Evolutionary conservation across 2,113 vertebrate genomes (phyloP), one percentile per base, ranked within the genome.

Genomic region (Albula glossodonta): DNA sequence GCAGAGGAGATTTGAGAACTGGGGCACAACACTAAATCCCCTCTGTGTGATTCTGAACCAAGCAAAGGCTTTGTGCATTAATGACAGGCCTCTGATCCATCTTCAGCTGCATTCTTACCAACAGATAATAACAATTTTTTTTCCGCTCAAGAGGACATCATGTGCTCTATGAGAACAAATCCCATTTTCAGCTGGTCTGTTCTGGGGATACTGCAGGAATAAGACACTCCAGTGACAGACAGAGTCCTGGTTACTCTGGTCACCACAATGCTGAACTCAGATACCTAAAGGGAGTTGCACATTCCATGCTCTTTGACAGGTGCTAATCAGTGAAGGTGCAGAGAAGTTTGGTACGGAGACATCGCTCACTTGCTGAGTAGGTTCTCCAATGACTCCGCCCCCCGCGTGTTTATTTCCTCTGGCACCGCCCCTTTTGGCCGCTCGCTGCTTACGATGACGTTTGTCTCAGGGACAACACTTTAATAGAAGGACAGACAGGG

Each of bases 381-480:
- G 91, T 97, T 99, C 91, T 99, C 98, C 94, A 99, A 93, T 57
- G 97, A 95, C 90, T 97, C 97, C 0, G 96, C 91, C 9, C 95
- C 91, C 86, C 96, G 96, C 86, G 94, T 94, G 90, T 95, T 41
- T 0, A 95, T 92, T 50, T 99, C 98, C 87, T 99, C 98, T 56
- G 95, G 96, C 82, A 87, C 90, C 22, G 94, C 89, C 93, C 93
- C 94, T 95, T 99, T 99, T 81, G 95, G 94, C 78, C 96, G 94
- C 88, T 99, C 98, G 85, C 96, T 97, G 94, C 97, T 99, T 91
- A 99, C 96, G 84, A 99, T 98, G 83, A 99, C 98, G 10, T 98
- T 99, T 87, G 98, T 99, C 94, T 99, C 97, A 85, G 98, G 98
- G 81, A 99, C 98, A 90, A 98, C 96, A 81, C 98, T 99, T 88